phyloP scores from a whole-genome alignment of 2,797 vertebrate genomes.

The Premnoplex brunnescens region DNA sequence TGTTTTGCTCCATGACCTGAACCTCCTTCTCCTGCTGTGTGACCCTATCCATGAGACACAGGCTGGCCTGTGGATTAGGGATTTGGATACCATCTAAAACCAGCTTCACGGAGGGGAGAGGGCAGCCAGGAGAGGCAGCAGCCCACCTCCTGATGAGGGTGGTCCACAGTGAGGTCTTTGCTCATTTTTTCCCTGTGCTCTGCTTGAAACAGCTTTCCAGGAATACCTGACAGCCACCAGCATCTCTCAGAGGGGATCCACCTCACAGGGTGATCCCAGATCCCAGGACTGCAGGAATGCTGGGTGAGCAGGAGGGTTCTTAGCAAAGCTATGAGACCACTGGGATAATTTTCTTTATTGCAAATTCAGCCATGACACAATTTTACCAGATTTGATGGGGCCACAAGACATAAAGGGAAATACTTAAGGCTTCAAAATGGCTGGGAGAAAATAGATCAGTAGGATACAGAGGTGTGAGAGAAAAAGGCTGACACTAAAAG shows the following conservation, averaged over 20 bases:
- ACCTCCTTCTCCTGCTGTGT: not conserved
- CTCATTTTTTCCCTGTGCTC: not conserved
- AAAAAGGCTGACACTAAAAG: not conserved
- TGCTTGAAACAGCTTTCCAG: not conserved
- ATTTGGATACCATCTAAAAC: not conserved
- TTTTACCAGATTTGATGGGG: not conserved
- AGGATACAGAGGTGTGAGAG: not conserved
- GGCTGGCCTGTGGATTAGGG: not conserved
- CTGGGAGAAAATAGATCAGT: not conserved
- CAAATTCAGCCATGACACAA: not conserved
- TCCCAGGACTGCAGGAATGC: not conserved
- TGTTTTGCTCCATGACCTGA: not conserved
- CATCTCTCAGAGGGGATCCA: not conserved
- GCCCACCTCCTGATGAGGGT: not conserved
- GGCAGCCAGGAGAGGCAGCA: not conserved
- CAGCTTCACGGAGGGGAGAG: not conserved
- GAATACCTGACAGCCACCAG: not conserved
- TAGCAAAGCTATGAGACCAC: not conserved
- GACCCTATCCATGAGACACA: rapidly evolving
- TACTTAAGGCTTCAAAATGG: not conserved
- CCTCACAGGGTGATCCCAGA: not conserved
- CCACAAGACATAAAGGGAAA: not conserved
- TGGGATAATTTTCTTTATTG: not conserved
- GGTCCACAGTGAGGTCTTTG: not conserved
- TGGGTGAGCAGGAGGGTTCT: not conserved